phyloP scores from a whole-genome alignment of 2,113 vertebrate genomes.

The Brachyhypopomus occidentalis region DNA sequence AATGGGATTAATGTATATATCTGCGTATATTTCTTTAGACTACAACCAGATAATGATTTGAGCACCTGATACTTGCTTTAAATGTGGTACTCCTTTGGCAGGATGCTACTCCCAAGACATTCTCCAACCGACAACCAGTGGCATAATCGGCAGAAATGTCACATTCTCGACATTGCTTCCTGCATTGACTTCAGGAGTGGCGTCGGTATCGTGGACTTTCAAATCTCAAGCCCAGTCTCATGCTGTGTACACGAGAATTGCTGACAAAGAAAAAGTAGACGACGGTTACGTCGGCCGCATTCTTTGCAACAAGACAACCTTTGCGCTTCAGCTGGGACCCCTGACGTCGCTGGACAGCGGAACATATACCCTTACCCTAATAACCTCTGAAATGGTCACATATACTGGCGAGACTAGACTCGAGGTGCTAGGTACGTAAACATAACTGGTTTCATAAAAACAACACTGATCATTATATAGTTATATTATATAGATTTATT shows the following conservation, averaged over 20 bases:
- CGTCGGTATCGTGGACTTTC: slow-evolving; percentile 19
- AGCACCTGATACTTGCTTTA: neutral
- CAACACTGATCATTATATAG: neutral
- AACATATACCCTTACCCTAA: neutral
- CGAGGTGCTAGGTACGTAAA: slow-evolving; percentile 47
- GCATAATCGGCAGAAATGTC: slow-evolving; percentile 48
- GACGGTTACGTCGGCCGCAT: neutral
- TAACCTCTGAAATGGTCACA: fast-evolving
- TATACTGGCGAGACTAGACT: neutral
- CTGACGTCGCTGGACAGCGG: slow-evolving; percentile 30
- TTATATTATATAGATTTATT: neutral
- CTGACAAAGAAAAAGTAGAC: fast-evolving
- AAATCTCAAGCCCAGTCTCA: fast-evolving
- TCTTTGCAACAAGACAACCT: neutral
- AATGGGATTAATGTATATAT: neutral
- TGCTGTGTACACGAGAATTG: fast-evolving
- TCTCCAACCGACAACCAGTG: neutral
- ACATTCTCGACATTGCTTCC: slow-evolving; percentile 8
- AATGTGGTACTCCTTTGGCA: neutral
- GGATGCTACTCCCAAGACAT: slow-evolving; percentile 32
- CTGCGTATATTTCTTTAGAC: neutral
- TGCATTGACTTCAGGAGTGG: fast-evolving
- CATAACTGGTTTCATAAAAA: neutral
- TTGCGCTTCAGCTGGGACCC: slow-evolving; percentile 2
- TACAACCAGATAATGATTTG: neutral